Evolutionary conservation across 1,140 invertebrate genomes (phyloP).

Genomic region (Aphis craccivora): DNA sequence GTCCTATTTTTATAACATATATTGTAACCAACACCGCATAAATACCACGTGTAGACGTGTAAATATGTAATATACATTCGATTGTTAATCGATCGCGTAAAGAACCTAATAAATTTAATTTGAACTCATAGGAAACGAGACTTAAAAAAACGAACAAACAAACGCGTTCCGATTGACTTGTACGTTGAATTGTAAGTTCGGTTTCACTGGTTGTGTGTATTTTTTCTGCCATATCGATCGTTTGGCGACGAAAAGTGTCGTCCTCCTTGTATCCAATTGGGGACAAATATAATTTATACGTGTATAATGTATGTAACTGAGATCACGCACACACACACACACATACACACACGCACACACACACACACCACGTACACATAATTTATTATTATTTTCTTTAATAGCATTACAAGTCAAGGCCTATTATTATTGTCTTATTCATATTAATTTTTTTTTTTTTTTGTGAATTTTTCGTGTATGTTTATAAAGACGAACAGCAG

Average conservation of each 20-base stretch:
- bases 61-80: not conserved
- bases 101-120: not conserved
- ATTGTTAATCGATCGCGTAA: not conserved
- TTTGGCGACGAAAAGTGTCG: conserved; percentile 50
- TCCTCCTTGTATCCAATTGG: conserved; percentile 56
- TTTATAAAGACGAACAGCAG: conserved; percentile 50
- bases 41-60: not conserved
- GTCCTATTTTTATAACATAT: not conserved
- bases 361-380: not conserved
- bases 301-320: conserved; percentile 2
- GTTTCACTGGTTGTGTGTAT: not conserved
- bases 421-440: conserved; percentile 45
- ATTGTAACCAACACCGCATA: not conserved
- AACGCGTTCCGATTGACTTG: conserved; percentile 20
- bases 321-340: not conserved
- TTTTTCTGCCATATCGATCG: conserved; percentile 1
- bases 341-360: no score
- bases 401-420: conserved; percentile 50
- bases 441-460: conserved; percentile 40
- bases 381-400: conserved; percentile 56
- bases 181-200: conserved; percentile 13
- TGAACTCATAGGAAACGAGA: not conserved
- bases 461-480: not conserved
- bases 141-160: not conserved
- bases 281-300: conserved; percentile 44